A percentile compares a stretch with the other conserved stretches of the same genome.
Evolutionary conservation across 2,888 invertebrate species (phyloP).

Genomic region (Chrysolina haemoptera): DNA sequence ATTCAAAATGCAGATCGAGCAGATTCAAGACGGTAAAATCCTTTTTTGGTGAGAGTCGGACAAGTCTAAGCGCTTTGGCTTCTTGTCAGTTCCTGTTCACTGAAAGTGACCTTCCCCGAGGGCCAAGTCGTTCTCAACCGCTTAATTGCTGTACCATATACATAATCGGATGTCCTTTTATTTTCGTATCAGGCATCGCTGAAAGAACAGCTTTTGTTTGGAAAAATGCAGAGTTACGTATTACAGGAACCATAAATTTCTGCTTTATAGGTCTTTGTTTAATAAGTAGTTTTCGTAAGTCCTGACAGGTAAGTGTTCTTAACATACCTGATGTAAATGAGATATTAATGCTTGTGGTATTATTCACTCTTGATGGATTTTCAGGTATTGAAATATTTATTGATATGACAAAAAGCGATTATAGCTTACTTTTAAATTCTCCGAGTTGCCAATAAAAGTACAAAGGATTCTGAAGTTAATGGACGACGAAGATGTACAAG

Average conservation of each 20-base stretch:
- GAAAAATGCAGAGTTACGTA: conserved; percentile 22
- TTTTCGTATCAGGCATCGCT: neutral
- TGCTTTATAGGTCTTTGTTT: conserved; percentile 33
- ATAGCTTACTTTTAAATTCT: conserved; percentile 19
- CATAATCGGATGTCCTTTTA: conserved; percentile 3
- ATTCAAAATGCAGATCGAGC: conserved; percentile 3
- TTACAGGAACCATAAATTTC: conserved; percentile 34
- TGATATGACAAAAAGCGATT: neutral
- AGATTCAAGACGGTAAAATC: conserved; percentile 13
- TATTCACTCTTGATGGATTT: conserved; percentile 19
- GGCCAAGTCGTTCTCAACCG: conserved; percentile 32
- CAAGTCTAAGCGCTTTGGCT: conserved; percentile 30
- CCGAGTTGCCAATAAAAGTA: conserved; percentile 2
- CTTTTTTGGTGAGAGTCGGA: conserved; percentile 32
- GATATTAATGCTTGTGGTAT: conserved; percentile 30
- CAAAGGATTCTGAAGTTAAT: neutral
- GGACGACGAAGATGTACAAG: neutral
- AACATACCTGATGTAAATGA: conserved; percentile 30
- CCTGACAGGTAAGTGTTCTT: conserved; percentile 32
- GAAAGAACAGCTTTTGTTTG: conserved; percentile 2
- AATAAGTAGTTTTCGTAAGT: conserved; percentile 32
- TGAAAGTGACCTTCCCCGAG: conserved; percentile 38
- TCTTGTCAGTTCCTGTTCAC: conserved; percentile 40
- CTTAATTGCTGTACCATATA: conserved; percentile 24
- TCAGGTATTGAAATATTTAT: conserved; percentile 26